These are phyloP conservation scores for Yoshiicerus persimilis DNA, from an alignment of 1,140 invertebrate genomes.

Conservation along the genomic window DNA sequence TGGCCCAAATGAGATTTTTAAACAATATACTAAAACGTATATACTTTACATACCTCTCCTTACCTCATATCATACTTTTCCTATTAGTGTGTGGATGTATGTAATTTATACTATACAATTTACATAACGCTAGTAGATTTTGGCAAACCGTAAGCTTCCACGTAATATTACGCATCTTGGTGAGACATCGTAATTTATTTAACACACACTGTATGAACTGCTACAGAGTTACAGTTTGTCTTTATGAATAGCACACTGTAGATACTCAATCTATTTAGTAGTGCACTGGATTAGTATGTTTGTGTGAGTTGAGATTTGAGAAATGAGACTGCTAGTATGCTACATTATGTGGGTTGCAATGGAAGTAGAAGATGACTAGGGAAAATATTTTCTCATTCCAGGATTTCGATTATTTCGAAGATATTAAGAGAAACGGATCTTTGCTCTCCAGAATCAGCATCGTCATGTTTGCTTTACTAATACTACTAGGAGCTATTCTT, in stretches of 20 bases:
- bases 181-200: not conserved
- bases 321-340: not conserved
- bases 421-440: constrained; percentile 4
- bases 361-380: not conserved
- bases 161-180: not conserved
- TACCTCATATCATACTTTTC: no score
- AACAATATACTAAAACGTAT: not conserved
- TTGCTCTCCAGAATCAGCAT: not conserved
- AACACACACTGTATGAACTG: not conserved
- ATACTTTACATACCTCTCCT: not conserved
- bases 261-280: not conserved
- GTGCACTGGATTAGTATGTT: not conserved
- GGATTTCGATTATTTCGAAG: constrained; percentile 34
- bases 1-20: not conserved
- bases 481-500: constrained; percentile 9
- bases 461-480: not conserved
- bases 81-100: no score
- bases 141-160: not conserved
- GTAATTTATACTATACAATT: not conserved
- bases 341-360: not conserved
- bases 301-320: not conserved
- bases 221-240: not conserved
- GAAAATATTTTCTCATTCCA: not conserved
- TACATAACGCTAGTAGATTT: not conserved
- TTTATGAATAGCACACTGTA: not conserved